A percentile compares a stretch with the other conserved stretches of the same genome.
Evolutionary conservation across 2,113 vertebrate species (phyloP).

Genomic region (Leucoraja erinaceus): DNA sequence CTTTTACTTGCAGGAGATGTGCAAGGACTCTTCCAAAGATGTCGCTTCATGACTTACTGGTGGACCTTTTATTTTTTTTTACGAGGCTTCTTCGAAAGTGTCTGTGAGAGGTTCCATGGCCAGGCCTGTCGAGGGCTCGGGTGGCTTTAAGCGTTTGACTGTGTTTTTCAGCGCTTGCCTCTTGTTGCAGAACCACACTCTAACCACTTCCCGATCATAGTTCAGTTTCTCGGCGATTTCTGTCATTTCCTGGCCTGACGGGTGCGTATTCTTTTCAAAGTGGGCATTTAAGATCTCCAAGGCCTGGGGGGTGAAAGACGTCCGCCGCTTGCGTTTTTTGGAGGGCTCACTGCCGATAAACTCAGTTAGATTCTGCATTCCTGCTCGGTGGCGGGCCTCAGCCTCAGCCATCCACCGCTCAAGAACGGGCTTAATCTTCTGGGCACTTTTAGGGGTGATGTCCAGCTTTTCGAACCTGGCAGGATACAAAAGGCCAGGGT

Average conservation of each 20-base stretch:
- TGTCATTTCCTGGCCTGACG: conserved; percentile 98
- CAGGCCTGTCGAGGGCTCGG: conserved; percentile 68
- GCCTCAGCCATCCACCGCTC: conserved; percentile 99
- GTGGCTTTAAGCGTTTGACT: conserved; percentile 96
- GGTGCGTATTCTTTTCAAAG: conserved; percentile 99
- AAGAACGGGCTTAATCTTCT: conserved; percentile 99
- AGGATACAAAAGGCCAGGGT: conserved; percentile 99
- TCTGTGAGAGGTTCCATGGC: conserved; percentile 85
- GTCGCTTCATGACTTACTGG: conserved; percentile 40
- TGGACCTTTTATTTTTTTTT: conserved; percentile 51
- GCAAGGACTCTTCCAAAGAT: conserved; percentile 50
- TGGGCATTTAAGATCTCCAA: conserved; percentile 99
- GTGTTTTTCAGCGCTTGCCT: conserved; percentile 99
- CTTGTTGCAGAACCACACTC: conserved; percentile 99
- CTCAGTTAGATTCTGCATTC: conserved; percentile 99
- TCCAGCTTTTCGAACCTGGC: conserved; percentile 99
- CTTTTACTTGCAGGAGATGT: conserved; percentile 62
- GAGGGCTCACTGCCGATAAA: conserved; percentile 98
- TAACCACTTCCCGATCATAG: conserved; percentile 98
- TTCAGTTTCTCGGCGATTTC: conserved; percentile 98
- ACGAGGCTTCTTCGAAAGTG: conserved; percentile 82
- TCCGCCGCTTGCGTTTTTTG: conserved; percentile 99
- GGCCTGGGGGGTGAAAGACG: conserved; percentile 97
- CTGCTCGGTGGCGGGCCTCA: conserved; percentile 98
- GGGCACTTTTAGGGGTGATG: conserved; percentile 99